Conservation (phyloP, 1,140 invertebrate genomes). For the Drosophila erecta region DNA sequence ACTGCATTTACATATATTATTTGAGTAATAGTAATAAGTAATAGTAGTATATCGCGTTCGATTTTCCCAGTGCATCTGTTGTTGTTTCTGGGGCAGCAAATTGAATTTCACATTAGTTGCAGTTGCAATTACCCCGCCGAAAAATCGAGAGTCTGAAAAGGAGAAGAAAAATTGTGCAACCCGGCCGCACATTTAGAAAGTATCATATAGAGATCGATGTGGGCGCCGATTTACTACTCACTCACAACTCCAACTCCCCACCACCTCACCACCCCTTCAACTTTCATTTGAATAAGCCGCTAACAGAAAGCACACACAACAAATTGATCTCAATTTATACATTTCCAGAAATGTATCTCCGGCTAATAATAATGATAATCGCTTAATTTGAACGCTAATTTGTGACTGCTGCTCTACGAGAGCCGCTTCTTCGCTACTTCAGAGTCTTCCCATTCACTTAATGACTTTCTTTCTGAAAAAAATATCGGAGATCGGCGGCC, state of each 20-base stretch:
- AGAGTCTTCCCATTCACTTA: slow-evolving; percentile 49
- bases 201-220: slow-evolving; percentile 38
- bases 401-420: slow-evolving; percentile 31
- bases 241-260: not conserved
- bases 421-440: slow-evolving; percentile 17
- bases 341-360: slow-evolving; percentile 42
- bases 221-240: slow-evolving; percentile 10
- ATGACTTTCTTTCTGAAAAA: slow-evolving; percentile 73
- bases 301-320: slow-evolving; percentile 46
- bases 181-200: slow-evolving; percentile 52
- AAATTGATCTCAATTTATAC: slow-evolving; percentile 45
- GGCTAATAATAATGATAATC: slow-evolving; percentile 73
- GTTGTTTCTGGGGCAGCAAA: slow-evolving; percentile 39
- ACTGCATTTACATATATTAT: too few relatives aligned
- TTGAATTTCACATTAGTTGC: slow-evolving; percentile 65
- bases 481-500: slow-evolving; percentile 20
- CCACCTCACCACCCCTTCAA: slow-evolving; percentile 8
- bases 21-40: too few relatives aligned
- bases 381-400: slow-evolving; percentile 81
- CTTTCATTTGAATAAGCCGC: slow-evolving; percentile 74
- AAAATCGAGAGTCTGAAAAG: slow-evolving; percentile 13
- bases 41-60: not conserved
- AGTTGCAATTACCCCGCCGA: slow-evolving; percentile 48
- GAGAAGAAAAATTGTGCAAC: slow-evolving; percentile 68
- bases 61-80: slow-evolving; percentile 24